Evolutionary conservation across 1,140 invertebrate genomes (phyloP).

Genomic region (Globodera rostochiensis): DNA sequence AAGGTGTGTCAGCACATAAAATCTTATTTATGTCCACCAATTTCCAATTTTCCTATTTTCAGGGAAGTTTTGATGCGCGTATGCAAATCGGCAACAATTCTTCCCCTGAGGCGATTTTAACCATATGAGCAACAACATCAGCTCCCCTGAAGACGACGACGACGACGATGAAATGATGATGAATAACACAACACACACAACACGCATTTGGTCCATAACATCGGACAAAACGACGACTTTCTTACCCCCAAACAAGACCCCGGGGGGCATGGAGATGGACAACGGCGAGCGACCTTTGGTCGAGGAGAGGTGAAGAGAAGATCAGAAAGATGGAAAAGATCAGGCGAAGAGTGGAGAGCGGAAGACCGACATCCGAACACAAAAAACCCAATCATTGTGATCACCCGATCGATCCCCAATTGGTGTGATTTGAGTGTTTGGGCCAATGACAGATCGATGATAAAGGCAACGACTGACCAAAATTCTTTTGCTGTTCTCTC

Average conservation of each 20-base stretch:
- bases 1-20: no score
- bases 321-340: background rate
- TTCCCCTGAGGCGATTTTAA: background rate
- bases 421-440: background rate
- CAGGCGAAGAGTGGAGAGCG: background rate
- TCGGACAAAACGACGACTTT: background rate
- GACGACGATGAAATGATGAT: background rate
- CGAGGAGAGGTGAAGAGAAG: background rate
- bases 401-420: background rate
- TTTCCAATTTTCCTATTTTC: no score
- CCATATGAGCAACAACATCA: background rate
- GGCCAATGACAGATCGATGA: slow-evolving; percentile 7
- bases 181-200: background rate
- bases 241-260: background rate
- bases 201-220: background rate
- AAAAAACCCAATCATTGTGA: background rate
- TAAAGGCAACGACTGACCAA: slow-evolving; percentile 13
- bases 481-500: background rate
- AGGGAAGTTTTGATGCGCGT: no score
- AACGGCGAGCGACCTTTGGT: background rate
- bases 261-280: background rate
- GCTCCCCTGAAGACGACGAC: background rate
- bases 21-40: no score
- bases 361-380: background rate
- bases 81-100: no score